These are phyloP conservation scores for Pseudomyrmex sp. DNA, from an alignment of 1,140 invertebrate genomes.

Conservation along the genomic window DNA sequence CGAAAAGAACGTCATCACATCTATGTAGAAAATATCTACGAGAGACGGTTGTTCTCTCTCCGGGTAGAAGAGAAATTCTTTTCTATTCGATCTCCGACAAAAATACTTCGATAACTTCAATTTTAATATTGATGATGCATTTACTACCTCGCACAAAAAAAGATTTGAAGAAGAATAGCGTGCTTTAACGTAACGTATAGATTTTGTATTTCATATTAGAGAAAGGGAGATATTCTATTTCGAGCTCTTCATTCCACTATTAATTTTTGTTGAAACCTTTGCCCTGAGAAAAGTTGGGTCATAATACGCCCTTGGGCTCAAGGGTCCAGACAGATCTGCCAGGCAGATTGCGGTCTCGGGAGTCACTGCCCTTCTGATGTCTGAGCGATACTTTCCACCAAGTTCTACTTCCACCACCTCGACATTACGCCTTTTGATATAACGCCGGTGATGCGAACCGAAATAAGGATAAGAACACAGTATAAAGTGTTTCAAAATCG, in stretches of 20 bases:
- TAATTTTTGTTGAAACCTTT: constrained; percentile 21
- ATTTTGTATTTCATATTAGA: too few relatives aligned
- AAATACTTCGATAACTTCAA: constrained; percentile 19
- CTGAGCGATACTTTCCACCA: constrained; percentile 55
- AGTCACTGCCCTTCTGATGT: constrained; percentile 77
- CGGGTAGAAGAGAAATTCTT: neutral
- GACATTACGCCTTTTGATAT: constrained; percentile 49
- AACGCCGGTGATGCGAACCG: neutral
- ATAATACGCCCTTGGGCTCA: constrained; percentile 74
- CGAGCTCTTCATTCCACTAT: neutral
- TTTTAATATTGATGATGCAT: neutral
- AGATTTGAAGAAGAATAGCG: neutral
- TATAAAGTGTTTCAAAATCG: too few relatives aligned
- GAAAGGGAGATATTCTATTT: neutral
- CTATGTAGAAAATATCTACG: constrained; percentile 40
- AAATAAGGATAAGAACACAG: too few relatives aligned
- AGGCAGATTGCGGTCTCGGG: constrained; percentile 73
- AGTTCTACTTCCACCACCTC: constrained; percentile 59
- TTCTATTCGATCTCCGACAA: neutral
- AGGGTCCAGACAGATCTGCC: constrained; percentile 75
- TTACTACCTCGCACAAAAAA: neutral
- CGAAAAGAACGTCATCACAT: constrained; percentile 43
- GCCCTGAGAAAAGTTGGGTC: constrained; percentile 31
- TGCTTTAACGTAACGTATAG: neutral
- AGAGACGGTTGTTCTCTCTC: constrained; percentile 13